Conservation (phyloP, 2,888 invertebrate species). For the Pocota personata region DNA sequence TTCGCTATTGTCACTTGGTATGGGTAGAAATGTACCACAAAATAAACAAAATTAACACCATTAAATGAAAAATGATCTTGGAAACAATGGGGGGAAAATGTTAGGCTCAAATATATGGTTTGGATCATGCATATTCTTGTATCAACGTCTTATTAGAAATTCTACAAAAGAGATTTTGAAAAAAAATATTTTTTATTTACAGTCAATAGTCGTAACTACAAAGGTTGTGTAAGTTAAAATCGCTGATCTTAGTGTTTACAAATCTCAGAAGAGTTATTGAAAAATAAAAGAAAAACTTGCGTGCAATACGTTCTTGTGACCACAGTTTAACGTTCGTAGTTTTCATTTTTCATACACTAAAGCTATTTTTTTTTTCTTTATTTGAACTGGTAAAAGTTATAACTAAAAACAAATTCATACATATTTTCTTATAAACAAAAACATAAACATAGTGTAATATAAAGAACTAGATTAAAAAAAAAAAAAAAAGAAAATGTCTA, state of each 20-base stretch:
- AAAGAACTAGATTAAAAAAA: slow-evolving; percentile 39
- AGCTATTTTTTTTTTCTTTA: background rate
- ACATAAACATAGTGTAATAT: slow-evolving; percentile 41
- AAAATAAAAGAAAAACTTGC: background rate
- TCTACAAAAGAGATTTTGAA: too few species aligned
- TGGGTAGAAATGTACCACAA: too few species aligned
- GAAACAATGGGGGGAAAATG: too few species aligned
- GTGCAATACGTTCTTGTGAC: slow-evolving; percentile 35
- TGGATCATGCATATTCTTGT: too few species aligned
- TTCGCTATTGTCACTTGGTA: too few species aligned
- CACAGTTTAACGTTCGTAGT: slow-evolving; percentile 3
- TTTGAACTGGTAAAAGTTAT: slow-evolving; percentile 26
- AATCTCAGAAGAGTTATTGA: background rate
- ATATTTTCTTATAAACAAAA: slow-evolving; percentile 50
- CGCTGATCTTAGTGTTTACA: background rate
- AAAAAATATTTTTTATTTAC: too few species aligned
- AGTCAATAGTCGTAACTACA: too few species aligned
- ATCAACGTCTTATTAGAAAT: too few species aligned
- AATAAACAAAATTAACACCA: too few species aligned
- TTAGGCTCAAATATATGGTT: too few species aligned
- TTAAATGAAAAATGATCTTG: too few species aligned
- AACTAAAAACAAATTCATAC: slow-evolving; percentile 12
- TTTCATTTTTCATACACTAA: background rate
- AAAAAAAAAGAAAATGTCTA: slow-evolving; percentile 10
- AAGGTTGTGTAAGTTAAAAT: too few species aligned